Conservation (phyloP, 2,888 invertebrate genomes). For the Lochmaea crataegi region DNA sequence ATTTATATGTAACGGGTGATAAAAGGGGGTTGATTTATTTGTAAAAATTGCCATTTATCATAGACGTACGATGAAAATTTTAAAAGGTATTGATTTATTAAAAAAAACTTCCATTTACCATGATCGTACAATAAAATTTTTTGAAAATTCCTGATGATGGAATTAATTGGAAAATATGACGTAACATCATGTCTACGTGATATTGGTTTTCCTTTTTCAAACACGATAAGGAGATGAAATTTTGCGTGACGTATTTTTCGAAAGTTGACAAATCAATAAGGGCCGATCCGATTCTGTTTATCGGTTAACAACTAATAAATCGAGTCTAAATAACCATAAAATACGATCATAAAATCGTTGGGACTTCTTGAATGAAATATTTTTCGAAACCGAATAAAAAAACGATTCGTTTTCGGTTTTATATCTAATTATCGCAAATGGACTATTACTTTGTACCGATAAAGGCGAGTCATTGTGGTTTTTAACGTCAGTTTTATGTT, state of each 20-base stretch:
- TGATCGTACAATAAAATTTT: too few species aligned
- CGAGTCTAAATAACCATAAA: constrained; percentile 26
- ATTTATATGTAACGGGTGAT: too few species aligned
- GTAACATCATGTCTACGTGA: too few species aligned
- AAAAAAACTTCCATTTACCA: too few species aligned
- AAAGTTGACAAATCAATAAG: neutral
- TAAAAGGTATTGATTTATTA: too few species aligned
- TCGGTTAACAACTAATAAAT: constrained; percentile 18
- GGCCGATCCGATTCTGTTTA: neutral
- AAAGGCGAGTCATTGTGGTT: constrained; percentile 25
- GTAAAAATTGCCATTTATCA: too few species aligned
- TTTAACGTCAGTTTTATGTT: constrained; percentile 27
- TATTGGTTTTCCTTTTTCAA: too few species aligned
- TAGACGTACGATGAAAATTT: too few species aligned
- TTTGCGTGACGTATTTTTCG: neutral
- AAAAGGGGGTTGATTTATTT: neutral
- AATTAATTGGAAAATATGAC: too few species aligned
- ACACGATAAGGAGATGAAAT: too few species aligned
- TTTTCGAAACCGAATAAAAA: constrained; percentile 12
- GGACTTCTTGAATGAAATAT: constrained; percentile 22
- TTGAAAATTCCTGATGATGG: too few species aligned
- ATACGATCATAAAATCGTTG: constrained; percentile 25
- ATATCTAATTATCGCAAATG: constrained; percentile 31
- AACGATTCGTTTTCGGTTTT: constrained; percentile 22
- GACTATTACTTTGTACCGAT: constrained; percentile 26